Percentiles rank a stretch among this genome's conserved stretches.
Evolutionary conservation across 2,113 vertebrate species (phyloP).

Genomic region (Hippocampus abdominalis): DNA sequence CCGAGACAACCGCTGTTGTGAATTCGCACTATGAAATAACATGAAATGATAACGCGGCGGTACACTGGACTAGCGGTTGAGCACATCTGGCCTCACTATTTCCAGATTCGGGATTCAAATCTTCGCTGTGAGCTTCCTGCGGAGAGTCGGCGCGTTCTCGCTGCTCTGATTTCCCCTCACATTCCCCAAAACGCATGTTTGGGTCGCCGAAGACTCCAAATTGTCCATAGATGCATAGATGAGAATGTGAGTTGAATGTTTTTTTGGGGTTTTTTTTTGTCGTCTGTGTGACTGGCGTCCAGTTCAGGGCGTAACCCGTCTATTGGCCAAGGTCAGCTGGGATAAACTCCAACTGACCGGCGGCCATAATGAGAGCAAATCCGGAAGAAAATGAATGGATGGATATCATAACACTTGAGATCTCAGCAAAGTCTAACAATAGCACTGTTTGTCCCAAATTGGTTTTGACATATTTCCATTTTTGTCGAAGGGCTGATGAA

Average conservation of each 20-base stretch:
- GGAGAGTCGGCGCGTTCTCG: no score
- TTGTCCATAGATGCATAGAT: no score
- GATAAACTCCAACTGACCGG: neutral
- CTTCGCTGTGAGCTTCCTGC: neutral
- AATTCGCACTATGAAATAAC: neutral
- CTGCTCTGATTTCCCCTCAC: no score
- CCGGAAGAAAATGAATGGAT: neutral
- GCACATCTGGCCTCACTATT: neutral
- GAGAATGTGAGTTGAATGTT: no score
- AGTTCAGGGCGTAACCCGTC: neutral
- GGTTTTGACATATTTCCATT: constrained; percentile 4
- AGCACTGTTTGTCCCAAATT: neutral
- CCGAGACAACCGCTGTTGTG: neutral
- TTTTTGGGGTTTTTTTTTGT: neutral
- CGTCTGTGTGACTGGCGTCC: neutral
- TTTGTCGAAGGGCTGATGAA: neutral
- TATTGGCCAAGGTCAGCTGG: neutral
- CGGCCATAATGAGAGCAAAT: neutral
- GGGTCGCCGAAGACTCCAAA: no score
- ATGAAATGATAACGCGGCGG: neutral
- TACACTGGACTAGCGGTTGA: neutral
- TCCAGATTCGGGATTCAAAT: neutral
- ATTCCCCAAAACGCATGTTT: no score
- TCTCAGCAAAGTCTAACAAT: neutral
- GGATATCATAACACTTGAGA: neutral